These are phyloP conservation scores for Leptura quadrifasciata DNA, from an alignment of 2,888 invertebrate genomes.

Conservation along the genomic window DNA sequence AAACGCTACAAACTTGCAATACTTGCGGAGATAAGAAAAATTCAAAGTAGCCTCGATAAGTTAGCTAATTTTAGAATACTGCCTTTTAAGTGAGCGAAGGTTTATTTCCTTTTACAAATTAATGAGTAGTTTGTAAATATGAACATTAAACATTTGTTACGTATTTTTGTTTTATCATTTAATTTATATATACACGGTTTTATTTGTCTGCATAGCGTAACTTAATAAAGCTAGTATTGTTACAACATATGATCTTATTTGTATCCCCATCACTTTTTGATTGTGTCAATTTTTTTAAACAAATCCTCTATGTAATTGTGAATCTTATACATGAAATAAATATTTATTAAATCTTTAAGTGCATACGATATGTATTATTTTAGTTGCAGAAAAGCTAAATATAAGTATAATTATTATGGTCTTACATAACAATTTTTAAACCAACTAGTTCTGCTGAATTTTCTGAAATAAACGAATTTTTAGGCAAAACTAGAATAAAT, in stretches of 20 bases:
- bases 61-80: slow-evolving; percentile 47
- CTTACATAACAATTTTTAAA: no score
- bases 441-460: no score
- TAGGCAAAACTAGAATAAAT: no score
- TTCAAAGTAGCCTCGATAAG: slow-evolving; percentile 41
- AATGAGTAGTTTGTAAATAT: slow-evolving; percentile 56
- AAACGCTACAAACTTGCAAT: slow-evolving; percentile 61
- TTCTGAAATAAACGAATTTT: no score
- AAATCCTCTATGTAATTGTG: background rate
- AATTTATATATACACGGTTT: slow-evolving; percentile 26
- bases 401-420: no score
- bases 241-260: background rate
- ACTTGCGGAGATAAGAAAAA: slow-evolving; percentile 45
- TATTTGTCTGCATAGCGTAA: slow-evolving; percentile 2
- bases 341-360: background rate
- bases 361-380: background rate
- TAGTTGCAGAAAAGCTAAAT: no score
- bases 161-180: slow-evolving; percentile 49
- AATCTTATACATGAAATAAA: background rate
- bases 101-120: slow-evolving; percentile 51
- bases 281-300: background rate
- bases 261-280: background rate
- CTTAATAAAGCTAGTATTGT: slow-evolving; percentile 12
- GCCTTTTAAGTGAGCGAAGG: slow-evolving; percentile 51
- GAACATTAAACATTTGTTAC: slow-evolving; percentile 56